These are phyloP conservation scores for Brachylomia viminalis DNA, from an alignment of 2,888 invertebrate genomes.

Conservation along the genomic window DNA sequence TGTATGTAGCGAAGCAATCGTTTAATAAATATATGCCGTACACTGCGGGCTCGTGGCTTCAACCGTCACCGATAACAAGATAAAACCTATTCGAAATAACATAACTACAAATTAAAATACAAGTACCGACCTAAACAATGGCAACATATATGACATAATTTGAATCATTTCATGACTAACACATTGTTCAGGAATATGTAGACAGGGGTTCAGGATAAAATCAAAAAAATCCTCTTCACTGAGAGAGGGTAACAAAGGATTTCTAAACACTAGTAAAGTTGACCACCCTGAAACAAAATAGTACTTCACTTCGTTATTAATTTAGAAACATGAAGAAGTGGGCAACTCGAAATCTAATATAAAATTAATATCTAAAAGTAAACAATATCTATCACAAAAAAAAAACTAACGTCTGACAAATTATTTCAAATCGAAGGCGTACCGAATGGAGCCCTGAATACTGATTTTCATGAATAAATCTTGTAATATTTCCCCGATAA, in stretches of 20 bases:
- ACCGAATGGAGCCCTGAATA: constrained; percentile 70
- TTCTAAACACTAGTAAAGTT: constrained; percentile 53
- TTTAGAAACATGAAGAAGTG: constrained; percentile 67
- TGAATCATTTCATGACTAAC: constrained; percentile 83
- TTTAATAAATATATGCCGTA: constrained; percentile 74
- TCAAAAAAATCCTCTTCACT: constrained; percentile 52
- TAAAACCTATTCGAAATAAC: constrained; percentile 79
- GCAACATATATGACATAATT: constrained; percentile 86
- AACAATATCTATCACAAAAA: constrained; percentile 86
- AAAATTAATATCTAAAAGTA: constrained; percentile 81
- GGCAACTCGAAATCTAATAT: constrained; percentile 70
- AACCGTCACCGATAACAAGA: constrained; percentile 77
- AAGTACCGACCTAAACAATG: constrained; percentile 86
- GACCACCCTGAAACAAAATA: constrained; percentile 61
- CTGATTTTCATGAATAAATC: constrained; percentile 69
- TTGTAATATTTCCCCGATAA: constrained; percentile 52
- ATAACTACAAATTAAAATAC: constrained; percentile 76
- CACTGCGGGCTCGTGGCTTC: constrained; percentile 67
- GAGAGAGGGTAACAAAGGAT: constrained; percentile 61
- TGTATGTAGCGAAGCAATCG: constrained; percentile 81
- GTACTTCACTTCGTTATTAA: constrained; percentile 51
- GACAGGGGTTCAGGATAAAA: constrained; percentile 51
- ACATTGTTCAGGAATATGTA: constrained; percentile 81
- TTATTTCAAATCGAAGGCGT: constrained; percentile 68
- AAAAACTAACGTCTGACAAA: constrained; percentile 74